Conservation (phyloP, 2,888 invertebrate species). For the Brachypterus glaber region DNA sequence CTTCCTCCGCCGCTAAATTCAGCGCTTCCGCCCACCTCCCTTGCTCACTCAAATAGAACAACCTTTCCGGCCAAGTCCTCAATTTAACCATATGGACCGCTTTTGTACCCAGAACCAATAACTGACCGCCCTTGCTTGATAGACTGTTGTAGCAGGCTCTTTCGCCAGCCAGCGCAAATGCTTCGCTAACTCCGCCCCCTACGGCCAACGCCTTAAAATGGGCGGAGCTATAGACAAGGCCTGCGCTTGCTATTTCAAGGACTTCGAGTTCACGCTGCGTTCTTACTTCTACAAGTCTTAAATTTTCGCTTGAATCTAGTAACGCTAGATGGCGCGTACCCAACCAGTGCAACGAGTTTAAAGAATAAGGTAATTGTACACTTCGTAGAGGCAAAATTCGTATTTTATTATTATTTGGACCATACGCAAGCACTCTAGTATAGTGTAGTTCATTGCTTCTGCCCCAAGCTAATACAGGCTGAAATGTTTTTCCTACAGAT, state of each 20-base stretch:
- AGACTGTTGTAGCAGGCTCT: conserved; percentile 68
- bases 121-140: conserved; percentile 56
- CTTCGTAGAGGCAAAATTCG: conserved; percentile 56
- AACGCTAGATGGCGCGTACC: conserved; percentile 75
- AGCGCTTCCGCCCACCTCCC: conserved; percentile 50
- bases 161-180: conserved; percentile 64
- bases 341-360: conserved; percentile 70
- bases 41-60: conserved; percentile 52
- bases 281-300: conserved; percentile 83
- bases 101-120: conserved; percentile 58
- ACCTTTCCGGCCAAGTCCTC: conserved; percentile 57
- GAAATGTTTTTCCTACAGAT: conserved; percentile 62
- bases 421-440: conserved; percentile 57
- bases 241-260: conserved; percentile 69
- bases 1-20: conserved; percentile 46
- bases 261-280: conserved; percentile 78
- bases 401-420: conserved; percentile 45
- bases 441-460: conserved; percentile 77
- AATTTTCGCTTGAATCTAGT: conserved; percentile 74
- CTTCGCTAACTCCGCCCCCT: conserved; percentile 83
- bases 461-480: conserved; percentile 82
- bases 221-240: conserved; percentile 77
- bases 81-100: conserved; percentile 51
- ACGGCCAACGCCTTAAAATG: conserved; percentile 88
- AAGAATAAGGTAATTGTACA: conserved; percentile 60